A percentile compares a stretch with the other conserved stretches of the same genome.
These are phyloP conservation scores for Scaptomyza polygonia DNA, from an alignment of 2,888 invertebrate genomes.

Conservation along the genomic window DNA sequence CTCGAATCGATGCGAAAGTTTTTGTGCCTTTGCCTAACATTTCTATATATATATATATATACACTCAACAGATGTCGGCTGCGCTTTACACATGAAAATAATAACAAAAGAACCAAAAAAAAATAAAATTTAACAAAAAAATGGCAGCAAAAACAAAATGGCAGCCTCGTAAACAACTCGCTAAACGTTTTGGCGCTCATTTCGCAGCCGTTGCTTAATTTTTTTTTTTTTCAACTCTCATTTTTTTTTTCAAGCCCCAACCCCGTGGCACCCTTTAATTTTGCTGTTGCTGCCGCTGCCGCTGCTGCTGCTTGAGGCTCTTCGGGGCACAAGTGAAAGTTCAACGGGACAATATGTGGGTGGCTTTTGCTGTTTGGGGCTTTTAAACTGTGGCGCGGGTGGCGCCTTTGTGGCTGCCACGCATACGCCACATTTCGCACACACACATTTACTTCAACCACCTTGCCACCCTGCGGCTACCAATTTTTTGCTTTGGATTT, in stretches of 20 bases:
- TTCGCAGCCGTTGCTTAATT: slow-evolving; percentile 76
- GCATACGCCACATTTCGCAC: slow-evolving; percentile 66
- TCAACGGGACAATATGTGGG: slow-evolving; percentile 59
- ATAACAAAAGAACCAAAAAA: slow-evolving; percentile 11
- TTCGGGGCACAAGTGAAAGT: slow-evolving; percentile 69
- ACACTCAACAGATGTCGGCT: slow-evolving; percentile 62
- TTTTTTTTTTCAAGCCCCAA: too few species aligned
- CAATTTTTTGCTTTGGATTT: slow-evolving; percentile 48
- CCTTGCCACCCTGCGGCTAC: slow-evolving; percentile 8
- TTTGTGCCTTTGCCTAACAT: slow-evolving; percentile 9
- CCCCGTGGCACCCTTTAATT: not conserved
- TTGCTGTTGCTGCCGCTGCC: slow-evolving; percentile 22
- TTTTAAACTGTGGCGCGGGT: slow-evolving; percentile 10
- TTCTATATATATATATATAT: slow-evolving; percentile 1
- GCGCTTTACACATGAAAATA: slow-evolving; percentile 39
- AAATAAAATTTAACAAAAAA: not conserved
- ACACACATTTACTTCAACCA: slow-evolving; percentile 43
- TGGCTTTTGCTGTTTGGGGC: slow-evolving; percentile 6
- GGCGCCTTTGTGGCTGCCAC: slow-evolving; percentile 51
- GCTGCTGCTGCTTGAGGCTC: slow-evolving; percentile 53
- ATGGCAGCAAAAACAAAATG: slow-evolving; percentile 48
- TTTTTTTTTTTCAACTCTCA: too few species aligned
- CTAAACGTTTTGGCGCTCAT: slow-evolving; percentile 76
- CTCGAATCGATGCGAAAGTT: slow-evolving; percentile 32
- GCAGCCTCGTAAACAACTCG: slow-evolving; percentile 74